phyloP scores from a whole-genome alignment of 1,140 invertebrate genomes.

The Drosophila sp. region DNA sequence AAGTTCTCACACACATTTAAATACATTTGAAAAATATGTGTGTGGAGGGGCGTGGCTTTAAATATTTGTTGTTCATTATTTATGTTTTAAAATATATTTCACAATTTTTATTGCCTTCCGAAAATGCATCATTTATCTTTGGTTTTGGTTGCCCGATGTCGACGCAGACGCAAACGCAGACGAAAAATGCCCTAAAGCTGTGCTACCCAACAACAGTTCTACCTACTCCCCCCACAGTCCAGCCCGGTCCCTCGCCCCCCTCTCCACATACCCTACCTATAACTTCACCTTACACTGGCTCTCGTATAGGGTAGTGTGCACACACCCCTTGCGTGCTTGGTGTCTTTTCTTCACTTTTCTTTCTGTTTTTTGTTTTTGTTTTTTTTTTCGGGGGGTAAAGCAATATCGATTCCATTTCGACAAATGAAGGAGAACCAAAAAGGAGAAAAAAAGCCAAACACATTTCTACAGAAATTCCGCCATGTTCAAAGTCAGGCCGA shows the following conservation, averaged over 20 bases:
- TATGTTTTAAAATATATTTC: slow-evolving; percentile 69
- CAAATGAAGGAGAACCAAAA: slow-evolving; percentile 47
- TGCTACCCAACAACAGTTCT: background rate
- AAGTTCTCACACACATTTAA: background rate
- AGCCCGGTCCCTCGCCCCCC: background rate
- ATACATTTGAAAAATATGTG: slow-evolving; percentile 1
- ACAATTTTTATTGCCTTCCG: slow-evolving; percentile 58
- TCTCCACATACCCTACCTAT: background rate
- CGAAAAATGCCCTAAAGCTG: slow-evolving; percentile 33
- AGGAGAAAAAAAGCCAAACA: slow-evolving; percentile 16
- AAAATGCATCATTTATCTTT: slow-evolving; percentile 77
- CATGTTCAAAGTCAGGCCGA: background rate
- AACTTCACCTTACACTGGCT: slow-evolving; percentile 31
- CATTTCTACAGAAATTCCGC: slow-evolving; percentile 28
- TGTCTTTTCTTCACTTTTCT: slow-evolving; percentile 38
- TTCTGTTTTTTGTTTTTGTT: background rate
- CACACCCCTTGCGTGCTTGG: slow-evolving; percentile 44
- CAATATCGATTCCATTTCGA: slow-evolving; percentile 69
- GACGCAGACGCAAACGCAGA: slow-evolving; percentile 30
- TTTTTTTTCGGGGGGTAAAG: background rate
- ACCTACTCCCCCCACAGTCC: background rate
- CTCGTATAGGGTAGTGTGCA: slow-evolving; percentile 13
- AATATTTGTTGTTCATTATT: slow-evolving; percentile 61
- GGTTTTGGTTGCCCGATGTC: slow-evolving; percentile 7
- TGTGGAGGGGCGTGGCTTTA: slow-evolving; percentile 27